Base-by-base conservation (phyloP, 2,888 invertebrate species). In the Junonia oenone region DNA sequence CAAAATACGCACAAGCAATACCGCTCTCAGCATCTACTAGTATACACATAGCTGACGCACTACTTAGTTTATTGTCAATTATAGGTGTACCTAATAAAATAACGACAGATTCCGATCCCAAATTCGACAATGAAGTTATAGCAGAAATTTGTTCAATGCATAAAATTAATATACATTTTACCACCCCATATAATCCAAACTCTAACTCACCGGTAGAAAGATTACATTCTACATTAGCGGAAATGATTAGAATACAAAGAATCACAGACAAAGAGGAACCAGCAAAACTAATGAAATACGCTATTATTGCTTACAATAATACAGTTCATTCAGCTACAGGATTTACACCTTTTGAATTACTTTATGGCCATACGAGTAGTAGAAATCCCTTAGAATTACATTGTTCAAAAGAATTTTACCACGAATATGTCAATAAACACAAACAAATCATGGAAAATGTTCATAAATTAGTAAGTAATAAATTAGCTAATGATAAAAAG, bases 131-230 rank as follows among this genome's bases (percentile, higher is more conserved):
- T 8, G 56, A 59, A 15, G 57, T 57, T n/a, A 62, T 62, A 11
- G 37, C 37, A 1, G 57, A 62, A 45, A 38, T 59, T 9, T 59
- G 56, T 40, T 43, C 52, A 0, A 43, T 55, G 11, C 53, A 58
- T 11, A 40, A 51, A 3, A 43, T 56, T 40, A 8, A 65, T 60
- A 40, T 65, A 57, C 49, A 63, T 45, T 53, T 61, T 13, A 58
- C 58, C 0, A 62, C 58, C 0, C 59, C 59, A 0, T 58, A 59
- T 11, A 58, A 59, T 6, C 59, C 56, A 1, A 56, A 58, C 33
- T 58, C 62, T 0, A 61, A 63, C 6, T 63, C 63, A 43, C 61
- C 63, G 6, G 38, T 63, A n/a, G 61, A 64, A 55, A n/a, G 63
- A n/a, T 38, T 63, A 13, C 56, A 65, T 43, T 62, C 61, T 1